Conservation (phyloP, 2,888 invertebrate species). For the Drosophila dives region DNA sequence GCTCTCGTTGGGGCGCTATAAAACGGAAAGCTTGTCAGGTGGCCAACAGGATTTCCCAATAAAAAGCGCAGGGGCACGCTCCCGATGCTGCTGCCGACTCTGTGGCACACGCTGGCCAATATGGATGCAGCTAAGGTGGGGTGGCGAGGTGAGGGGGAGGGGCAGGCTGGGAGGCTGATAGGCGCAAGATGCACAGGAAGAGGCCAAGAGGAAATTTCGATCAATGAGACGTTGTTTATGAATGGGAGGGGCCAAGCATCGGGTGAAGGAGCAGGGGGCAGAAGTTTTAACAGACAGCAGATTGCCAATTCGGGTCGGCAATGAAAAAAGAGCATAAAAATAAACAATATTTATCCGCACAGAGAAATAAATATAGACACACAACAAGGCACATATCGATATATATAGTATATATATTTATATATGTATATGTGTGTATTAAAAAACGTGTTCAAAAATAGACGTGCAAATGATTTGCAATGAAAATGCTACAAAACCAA, state of each 20-base stretch:
- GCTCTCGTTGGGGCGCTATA: constrained; percentile 63
- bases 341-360: constrained; percentile 45
- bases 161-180: background rate
- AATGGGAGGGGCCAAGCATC: constrained; percentile 8
- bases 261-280: constrained; percentile 14
- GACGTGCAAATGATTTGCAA: constrained; percentile 81
- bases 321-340: constrained; percentile 69
- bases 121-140: constrained; percentile 22
- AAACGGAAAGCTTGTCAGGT: constrained; percentile 59
- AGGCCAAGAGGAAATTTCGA: constrained; percentile 68
- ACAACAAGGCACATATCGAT: background rate
- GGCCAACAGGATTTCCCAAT: constrained; percentile 82
- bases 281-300: constrained; percentile 54
- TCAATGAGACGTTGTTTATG: constrained; percentile 59
- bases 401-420: constrained; percentile 7
- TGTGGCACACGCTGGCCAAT: constrained; percentile 52
- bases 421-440: constrained; percentile 17
- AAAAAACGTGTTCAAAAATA: constrained; percentile 78
- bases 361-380: constrained; percentile 19
- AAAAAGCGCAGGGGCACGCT: constrained; percentile 62
- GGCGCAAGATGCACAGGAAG: constrained; percentile 44
- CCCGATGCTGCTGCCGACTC: background rate
- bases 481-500: constrained; percentile 43
- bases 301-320: constrained; percentile 67
- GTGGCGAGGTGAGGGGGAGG: background rate